Conservation (phyloP, 2,888 invertebrate species). For the Thera britannica region DNA sequence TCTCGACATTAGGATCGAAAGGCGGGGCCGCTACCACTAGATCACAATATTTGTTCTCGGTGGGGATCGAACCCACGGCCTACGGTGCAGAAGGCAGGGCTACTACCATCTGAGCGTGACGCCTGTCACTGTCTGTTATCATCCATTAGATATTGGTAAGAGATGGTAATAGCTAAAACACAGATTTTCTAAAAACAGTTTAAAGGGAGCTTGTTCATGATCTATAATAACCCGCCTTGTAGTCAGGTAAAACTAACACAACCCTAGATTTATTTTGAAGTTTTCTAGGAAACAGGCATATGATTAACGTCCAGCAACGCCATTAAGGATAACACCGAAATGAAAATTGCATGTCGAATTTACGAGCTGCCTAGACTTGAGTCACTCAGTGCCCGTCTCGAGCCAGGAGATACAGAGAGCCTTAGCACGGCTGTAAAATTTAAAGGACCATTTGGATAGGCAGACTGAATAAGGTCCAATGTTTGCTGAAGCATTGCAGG, state of each 20-base stretch:
- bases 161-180: too few relatives aligned
- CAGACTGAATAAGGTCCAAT: neutral
- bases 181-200: too few relatives aligned
- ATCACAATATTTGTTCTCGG: too few relatives aligned
- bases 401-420: slow-evolving; percentile 39
- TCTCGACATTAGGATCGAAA: too few relatives aligned
- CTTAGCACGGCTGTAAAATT: slow-evolving; percentile 40
- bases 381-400: slow-evolving; percentile 35
- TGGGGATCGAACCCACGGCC: too few relatives aligned
- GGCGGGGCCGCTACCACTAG: too few relatives aligned
- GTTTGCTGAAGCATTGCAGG: neutral
- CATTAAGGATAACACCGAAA: slow-evolving; percentile 55
- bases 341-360: slow-evolving; percentile 52
- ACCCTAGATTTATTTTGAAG: neutral
- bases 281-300: slow-evolving; percentile 10
- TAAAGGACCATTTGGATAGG: slow-evolving; percentile 29
- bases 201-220: too few relatives aligned
- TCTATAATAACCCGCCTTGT: too few relatives aligned
- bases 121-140: too few relatives aligned
- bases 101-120: too few relatives aligned
- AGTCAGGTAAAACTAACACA: neutral
- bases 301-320: slow-evolving; percentile 28
- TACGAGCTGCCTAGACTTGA: slow-evolving; percentile 46
- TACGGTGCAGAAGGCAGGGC: too few relatives aligned
- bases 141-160: too few relatives aligned